phyloP scores from a whole-genome alignment of 2,797 vertebrate species.

The Clarias fuscus region DNA sequence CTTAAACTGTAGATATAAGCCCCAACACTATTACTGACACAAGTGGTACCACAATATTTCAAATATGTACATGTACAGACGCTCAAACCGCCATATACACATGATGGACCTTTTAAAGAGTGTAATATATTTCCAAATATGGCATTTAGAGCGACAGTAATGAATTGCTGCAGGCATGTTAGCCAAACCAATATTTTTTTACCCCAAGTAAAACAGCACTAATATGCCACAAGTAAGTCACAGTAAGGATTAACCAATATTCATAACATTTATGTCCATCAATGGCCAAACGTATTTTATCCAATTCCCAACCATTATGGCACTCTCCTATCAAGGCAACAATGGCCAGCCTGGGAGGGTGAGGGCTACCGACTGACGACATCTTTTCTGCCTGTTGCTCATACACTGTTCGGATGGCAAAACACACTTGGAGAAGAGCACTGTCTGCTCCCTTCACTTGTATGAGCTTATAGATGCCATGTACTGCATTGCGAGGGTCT shows the following conservation, averaged over 20 bases:
- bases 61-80: neutral
- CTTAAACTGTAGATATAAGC: neutral
- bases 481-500: no score
- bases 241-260: neutral
- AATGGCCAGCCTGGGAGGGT: no score
- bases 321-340: no score
- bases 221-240: neutral
- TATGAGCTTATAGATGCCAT: no score
- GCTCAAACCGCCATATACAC: neutral
- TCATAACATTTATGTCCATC: neutral
- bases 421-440: no score
- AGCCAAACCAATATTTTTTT: neutral
- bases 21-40: neutral
- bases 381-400: no score
- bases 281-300: neutral
- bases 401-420: no score
- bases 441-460: no score
- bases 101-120: neutral
- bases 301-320: no score
- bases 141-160: neutral
- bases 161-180: neutral
- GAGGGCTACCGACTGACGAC: no score
- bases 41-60: neutral
- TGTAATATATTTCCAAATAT: neutral
- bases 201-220: neutral